Conservation (phyloP, 2,113 vertebrate genomes). For the Leucopsar rothschildi region DNA sequence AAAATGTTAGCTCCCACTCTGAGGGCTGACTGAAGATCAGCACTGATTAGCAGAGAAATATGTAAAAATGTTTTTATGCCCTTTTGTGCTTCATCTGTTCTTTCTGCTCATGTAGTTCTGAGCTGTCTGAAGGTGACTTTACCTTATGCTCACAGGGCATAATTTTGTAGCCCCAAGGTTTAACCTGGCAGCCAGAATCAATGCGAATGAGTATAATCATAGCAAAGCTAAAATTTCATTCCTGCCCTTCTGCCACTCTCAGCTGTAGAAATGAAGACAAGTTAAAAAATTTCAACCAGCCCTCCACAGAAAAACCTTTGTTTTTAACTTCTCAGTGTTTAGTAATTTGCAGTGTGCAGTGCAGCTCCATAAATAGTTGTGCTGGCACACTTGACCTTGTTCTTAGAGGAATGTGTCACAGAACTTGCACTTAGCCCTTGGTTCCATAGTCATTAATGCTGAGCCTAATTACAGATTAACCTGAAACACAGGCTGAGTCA, state of each 20-base stretch:
- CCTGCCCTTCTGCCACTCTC: neutral
- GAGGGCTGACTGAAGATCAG: neutral
- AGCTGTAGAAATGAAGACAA: neutral
- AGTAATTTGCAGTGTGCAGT: neutral
- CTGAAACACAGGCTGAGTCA: neutral
- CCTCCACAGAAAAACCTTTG: neutral
- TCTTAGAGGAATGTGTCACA: neutral
- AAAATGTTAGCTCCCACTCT: neutral
- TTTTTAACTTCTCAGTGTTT: neutral
- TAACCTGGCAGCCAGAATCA: neutral
- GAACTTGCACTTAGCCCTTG: constrained; percentile 19
- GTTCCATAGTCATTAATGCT: neutral
- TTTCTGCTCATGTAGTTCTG: neutral
- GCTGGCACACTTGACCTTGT: neutral
- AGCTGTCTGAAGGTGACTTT: neutral
- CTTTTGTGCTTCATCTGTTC: neutral
- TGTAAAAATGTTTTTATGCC: neutral
- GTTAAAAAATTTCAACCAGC: neutral
- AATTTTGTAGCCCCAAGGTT: neutral
- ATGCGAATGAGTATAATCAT: neutral
- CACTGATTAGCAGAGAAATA: neutral
- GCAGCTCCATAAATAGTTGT: neutral
- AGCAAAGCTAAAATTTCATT: neutral
- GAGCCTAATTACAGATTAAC: constrained; percentile 47
- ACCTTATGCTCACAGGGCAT: neutral